Evolutionary conservation across 2,113 vertebrate species (phyloP).

Genomic region (Brachyhypopomus occidentalis): DNA sequence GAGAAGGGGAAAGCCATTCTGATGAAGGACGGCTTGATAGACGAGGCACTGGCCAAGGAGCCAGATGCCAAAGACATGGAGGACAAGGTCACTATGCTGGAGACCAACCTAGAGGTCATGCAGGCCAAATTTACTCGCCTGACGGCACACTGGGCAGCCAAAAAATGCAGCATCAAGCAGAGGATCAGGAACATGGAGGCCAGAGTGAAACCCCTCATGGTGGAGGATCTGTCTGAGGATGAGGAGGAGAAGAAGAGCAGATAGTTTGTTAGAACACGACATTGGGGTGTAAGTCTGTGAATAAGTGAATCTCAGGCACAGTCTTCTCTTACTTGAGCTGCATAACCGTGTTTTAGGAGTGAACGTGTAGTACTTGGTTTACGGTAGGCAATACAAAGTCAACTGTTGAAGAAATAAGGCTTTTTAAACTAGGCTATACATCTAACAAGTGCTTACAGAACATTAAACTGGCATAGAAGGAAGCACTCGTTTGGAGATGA

Average conservation of each 20-base stretch:
- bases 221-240: slow-evolving; percentile 57
- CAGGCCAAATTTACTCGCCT: slow-evolving; percentile 80
- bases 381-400: background rate
- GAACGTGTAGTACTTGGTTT: too few species aligned
- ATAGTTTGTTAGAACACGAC: slow-evolving; percentile 22
- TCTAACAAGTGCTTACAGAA: too few species aligned
- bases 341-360: too few species aligned
- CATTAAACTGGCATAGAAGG: too few species aligned
- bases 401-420: too few species aligned
- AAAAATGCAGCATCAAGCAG: slow-evolving; percentile 85
- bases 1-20: slow-evolving; percentile 86
- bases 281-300: background rate
- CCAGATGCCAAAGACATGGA: slow-evolving; percentile 83
- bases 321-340: background rate
- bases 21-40: slow-evolving; percentile 87
- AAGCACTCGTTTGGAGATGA: too few species aligned
- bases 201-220: slow-evolving; percentile 67
- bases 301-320: background rate
- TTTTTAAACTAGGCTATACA: too few species aligned
- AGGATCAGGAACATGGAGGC: slow-evolving; percentile 84
- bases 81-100: slow-evolving; percentile 79
- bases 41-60: slow-evolving; percentile 75
- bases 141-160: slow-evolving; percentile 74
- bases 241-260: slow-evolving; percentile 62
- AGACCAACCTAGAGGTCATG: slow-evolving; percentile 78